These are phyloP conservation scores for Sphinx pinastri DNA, from an alignment of 2,888 invertebrate species.

Conservation along the genomic window DNA sequence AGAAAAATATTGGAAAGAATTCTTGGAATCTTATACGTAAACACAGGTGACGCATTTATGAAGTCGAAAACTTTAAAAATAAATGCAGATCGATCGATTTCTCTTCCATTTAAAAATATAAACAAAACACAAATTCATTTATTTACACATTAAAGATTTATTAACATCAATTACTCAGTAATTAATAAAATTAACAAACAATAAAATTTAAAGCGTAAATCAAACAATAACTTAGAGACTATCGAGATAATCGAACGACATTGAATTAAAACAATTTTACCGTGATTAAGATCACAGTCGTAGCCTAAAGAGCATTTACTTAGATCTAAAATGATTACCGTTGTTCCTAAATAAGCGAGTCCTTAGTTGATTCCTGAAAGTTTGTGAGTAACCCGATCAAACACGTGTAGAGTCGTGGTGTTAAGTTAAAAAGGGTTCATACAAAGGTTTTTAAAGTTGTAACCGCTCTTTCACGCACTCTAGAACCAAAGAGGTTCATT, in stretches of 20 bases:
- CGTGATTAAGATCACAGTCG: slow-evolving; percentile 76
- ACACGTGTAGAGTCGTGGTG: no score
- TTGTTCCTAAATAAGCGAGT: slow-evolving; percentile 41
- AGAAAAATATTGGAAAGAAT: not conserved
- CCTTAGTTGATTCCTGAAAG: not conserved
- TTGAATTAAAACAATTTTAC: slow-evolving; percentile 51
- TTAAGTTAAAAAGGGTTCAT: no score
- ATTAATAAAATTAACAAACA: slow-evolving; percentile 17
- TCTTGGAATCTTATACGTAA: not conserved
- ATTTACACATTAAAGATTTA: not conserved
- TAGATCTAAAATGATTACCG: slow-evolving; percentile 36
- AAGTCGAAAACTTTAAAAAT: not conserved
- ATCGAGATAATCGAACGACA: slow-evolving; percentile 31
- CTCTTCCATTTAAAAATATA: not conserved
- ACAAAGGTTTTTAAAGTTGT: no score
- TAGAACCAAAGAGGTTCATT: no score
- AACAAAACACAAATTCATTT: not conserved
- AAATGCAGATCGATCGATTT: no score
- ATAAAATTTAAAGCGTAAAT: slow-evolving; percentile 27
- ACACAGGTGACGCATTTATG: slow-evolving; percentile 8
- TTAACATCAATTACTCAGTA: slow-evolving; percentile 1
- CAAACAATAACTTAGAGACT: slow-evolving; percentile 40
- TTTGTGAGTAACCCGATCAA: no score
- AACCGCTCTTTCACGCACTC: no score
- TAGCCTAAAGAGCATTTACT: slow-evolving; percentile 74